Evolutionary conservation across 2,888 invertebrate genomes (phyloP).

Genomic region (Colostygia pectinataria): DNA sequence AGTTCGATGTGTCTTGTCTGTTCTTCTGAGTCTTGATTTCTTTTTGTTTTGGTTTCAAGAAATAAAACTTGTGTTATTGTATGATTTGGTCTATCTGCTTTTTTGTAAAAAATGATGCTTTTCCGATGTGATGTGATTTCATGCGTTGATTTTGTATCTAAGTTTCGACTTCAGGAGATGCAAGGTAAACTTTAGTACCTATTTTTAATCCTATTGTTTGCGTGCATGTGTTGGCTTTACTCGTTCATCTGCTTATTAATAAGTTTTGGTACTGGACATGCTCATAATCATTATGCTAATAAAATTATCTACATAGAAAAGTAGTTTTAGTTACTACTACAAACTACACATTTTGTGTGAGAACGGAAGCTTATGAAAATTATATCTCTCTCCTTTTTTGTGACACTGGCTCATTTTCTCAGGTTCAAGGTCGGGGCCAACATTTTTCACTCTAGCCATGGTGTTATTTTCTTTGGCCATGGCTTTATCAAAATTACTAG

Average conservation of each 20-base stretch:
- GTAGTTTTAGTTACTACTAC: too few species aligned
- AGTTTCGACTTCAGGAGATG: not conserved
- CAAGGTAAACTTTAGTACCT: not conserved
- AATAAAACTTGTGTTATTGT: not conserved
- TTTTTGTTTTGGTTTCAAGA: not conserved
- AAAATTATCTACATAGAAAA: too few species aligned
- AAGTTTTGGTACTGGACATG: not conserved
- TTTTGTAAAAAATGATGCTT: not conserved
- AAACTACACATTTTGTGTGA: too few species aligned
- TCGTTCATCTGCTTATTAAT: not conserved
- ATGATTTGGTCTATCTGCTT: not conserved
- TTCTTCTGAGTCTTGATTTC: not conserved
- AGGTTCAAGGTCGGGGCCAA: too few species aligned
- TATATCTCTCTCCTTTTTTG: too few species aligned
- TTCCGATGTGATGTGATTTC: not conserved
- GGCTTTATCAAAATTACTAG: too few species aligned
- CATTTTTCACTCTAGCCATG: too few species aligned
- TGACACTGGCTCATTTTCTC: too few species aligned
- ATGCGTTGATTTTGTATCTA: not conserved
- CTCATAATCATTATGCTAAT: not conserved
- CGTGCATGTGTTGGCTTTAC: not conserved
- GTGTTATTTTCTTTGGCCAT: too few species aligned
- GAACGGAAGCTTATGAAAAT: too few species aligned
- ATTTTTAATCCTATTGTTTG: not conserved
- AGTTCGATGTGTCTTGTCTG: slow-evolving; percentile 5